phyloP scores from a whole-genome alignment of 2,113 vertebrate species.

The Cyanistes caeruleus region DNA sequence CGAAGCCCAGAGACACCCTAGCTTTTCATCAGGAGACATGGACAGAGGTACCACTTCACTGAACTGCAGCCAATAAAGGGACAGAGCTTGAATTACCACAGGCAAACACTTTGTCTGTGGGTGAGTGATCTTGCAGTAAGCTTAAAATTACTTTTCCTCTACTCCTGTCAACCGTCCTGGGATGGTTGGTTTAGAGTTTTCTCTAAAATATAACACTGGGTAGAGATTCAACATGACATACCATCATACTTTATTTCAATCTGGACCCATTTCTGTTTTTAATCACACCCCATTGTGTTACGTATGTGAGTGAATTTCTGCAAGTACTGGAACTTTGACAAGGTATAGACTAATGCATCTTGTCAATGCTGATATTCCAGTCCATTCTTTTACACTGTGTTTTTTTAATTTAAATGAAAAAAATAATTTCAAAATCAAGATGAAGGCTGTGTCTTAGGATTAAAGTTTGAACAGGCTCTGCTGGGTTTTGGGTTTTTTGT shows the following conservation, averaged over 20 bases:
- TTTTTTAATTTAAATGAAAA: not conserved
- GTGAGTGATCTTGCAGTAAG: not conserved
- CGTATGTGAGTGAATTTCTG: not conserved
- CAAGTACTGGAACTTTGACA: not conserved
- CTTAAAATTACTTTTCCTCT: not conserved
- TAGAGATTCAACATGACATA: not conserved
- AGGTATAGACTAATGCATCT: not conserved
- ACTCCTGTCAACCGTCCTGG: not conserved
- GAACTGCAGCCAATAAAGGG: not conserved
- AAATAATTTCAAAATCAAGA: not conserved
- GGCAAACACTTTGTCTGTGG: not conserved
- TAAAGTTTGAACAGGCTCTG: not conserved
- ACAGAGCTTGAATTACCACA: not conserved
- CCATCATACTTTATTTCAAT: constrained; percentile 10
- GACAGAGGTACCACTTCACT: not conserved
- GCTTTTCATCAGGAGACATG: not conserved
- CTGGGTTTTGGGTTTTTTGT: not conserved
- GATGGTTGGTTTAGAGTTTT: not conserved
- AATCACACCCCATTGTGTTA: not conserved
- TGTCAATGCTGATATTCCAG: not conserved
- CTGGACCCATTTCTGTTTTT: not conserved
- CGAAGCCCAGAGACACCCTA: not conserved
- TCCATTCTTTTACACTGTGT: not conserved
- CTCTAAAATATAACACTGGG: not conserved
- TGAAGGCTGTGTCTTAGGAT: not conserved